Evolutionary conservation across 2,888 invertebrate species (phyloP).

Genomic region (Drosophila trichaetosa): DNA sequence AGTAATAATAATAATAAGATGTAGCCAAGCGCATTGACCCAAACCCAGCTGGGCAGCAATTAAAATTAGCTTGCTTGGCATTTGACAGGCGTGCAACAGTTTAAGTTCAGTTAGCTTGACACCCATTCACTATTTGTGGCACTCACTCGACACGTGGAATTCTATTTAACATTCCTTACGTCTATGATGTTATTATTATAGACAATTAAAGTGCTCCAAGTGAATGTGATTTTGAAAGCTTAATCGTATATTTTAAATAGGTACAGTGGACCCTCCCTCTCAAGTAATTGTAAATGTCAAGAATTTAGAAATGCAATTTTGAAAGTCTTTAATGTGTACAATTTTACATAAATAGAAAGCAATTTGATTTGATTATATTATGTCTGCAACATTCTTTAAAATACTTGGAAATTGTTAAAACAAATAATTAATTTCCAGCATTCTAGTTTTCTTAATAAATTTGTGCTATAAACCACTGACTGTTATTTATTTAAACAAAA

Average conservation of each 20-base stretch:
- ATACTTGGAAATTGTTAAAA: too few relatives aligned
- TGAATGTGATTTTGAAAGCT: conserved; percentile 22
- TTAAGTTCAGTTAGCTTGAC: conserved; percentile 38
- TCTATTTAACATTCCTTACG: background rate
- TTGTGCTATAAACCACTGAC: too few relatives aligned
- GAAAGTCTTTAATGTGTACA: background rate
- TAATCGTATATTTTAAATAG: conserved; percentile 8
- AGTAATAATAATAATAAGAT: background rate
- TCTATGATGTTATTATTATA: conserved; percentile 55
- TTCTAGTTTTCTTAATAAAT: too few relatives aligned
- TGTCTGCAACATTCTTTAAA: accelerated
- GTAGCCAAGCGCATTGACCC: conserved; percentile 58
- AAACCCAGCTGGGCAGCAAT: conserved; percentile 20
- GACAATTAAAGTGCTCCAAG: conserved; percentile 45
- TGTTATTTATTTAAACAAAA: too few relatives aligned
- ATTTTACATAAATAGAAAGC: too few relatives aligned
- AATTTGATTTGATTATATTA: too few relatives aligned
- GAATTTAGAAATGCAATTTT: background rate
- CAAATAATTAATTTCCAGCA: too few relatives aligned
- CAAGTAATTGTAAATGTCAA: background rate
- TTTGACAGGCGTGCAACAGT: conserved; percentile 38
- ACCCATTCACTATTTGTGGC: conserved; percentile 16
- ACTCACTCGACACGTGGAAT: conserved; percentile 2
- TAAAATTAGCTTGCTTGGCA: conserved; percentile 19
- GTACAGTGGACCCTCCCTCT: background rate